phyloP scores from a whole-genome alignment of 2,888 invertebrate genomes.

The Lissocephala sabroskyi region DNA sequence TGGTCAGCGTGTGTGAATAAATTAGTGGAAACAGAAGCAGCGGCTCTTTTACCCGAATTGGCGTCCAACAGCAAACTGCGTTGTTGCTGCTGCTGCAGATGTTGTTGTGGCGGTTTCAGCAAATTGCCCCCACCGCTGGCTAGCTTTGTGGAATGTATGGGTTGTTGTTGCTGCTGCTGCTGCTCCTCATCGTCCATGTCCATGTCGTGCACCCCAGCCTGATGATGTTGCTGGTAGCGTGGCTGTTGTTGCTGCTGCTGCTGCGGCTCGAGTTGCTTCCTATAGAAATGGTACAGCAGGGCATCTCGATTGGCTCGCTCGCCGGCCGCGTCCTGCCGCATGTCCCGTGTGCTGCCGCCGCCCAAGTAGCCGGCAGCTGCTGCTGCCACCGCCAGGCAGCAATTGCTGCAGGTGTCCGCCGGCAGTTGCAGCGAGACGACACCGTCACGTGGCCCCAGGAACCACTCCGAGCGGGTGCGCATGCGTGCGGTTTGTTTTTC shows the following conservation, averaged over 20 bases:
- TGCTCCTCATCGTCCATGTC: constrained; percentile 11
- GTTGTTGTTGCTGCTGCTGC: constrained; percentile 26
- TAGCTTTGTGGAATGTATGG: constrained; percentile 47
- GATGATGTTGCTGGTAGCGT: constrained; percentile 18
- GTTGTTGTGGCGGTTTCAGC: constrained; percentile 39
- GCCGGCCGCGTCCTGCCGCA: constrained; percentile 33
- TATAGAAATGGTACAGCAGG: constrained; percentile 59
- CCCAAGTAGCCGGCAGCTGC: constrained; percentile 54
- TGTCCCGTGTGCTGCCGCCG: constrained; percentile 60
- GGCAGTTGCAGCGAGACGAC: constrained; percentile 63
- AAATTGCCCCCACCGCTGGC: constrained; percentile 30
- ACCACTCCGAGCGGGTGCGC: constrained; percentile 98
- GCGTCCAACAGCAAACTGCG: constrained; percentile 68
- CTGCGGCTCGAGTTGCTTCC: constrained; percentile 48
- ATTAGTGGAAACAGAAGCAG: constrained; percentile 23
- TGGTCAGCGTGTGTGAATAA: constrained; percentile 22
- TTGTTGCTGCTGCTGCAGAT: constrained; percentile 43
- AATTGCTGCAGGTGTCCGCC: constrained; percentile 67
- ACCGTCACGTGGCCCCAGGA: constrained; percentile 76
- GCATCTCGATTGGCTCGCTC: constrained; percentile 34
- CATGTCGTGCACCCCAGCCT: constrained; percentile 2
- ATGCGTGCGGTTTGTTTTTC: constrained; percentile 97
- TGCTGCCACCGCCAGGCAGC: constrained; percentile 56
- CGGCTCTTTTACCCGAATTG: constrained; percentile 68
- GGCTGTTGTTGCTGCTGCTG: constrained; percentile 32